Conservation (phyloP, 2,113 vertebrate genomes). For the Leucoraja erinaceus region DNA sequence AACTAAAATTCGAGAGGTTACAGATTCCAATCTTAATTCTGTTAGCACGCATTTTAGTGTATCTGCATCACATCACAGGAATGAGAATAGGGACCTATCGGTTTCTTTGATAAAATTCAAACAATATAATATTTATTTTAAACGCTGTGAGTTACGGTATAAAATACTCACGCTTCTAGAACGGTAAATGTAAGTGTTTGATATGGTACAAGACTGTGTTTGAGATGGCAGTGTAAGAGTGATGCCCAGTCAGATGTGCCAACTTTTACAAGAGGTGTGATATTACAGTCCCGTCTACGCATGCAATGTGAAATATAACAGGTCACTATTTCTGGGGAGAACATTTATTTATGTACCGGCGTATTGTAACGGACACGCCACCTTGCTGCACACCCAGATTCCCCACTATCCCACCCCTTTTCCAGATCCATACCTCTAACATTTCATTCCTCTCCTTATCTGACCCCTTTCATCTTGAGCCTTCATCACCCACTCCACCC, state of each 20-base stretch:
- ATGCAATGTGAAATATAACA: not conserved
- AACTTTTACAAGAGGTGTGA: not conserved
- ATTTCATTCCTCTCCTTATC: too few species aligned
- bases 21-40: not conserved
- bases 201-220: not conserved
- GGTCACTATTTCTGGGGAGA: not conserved
- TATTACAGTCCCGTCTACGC: not conserved
- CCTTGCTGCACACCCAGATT: too few species aligned
- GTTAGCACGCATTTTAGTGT: not conserved
- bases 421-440: too few species aligned
- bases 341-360: not conserved
- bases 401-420: too few species aligned
- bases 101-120: not conserved
- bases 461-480: too few species aligned
- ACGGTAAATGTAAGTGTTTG: not conserved
- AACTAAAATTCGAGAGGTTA: not conserved
- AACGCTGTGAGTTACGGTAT: too few species aligned
- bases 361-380: too few species aligned
- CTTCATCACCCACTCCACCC: too few species aligned
- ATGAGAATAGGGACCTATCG: not conserved
- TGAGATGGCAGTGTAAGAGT: not conserved
- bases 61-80: not conserved
- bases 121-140: not conserved
- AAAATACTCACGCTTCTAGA: not conserved
- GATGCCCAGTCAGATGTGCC: too few species aligned